Evolutionary conservation across 53 echinoderm and acorn worm genomes (phyloP), one percentile per base, ranked within the genome.

Genomic region (Zoroaster sp.): DNA sequence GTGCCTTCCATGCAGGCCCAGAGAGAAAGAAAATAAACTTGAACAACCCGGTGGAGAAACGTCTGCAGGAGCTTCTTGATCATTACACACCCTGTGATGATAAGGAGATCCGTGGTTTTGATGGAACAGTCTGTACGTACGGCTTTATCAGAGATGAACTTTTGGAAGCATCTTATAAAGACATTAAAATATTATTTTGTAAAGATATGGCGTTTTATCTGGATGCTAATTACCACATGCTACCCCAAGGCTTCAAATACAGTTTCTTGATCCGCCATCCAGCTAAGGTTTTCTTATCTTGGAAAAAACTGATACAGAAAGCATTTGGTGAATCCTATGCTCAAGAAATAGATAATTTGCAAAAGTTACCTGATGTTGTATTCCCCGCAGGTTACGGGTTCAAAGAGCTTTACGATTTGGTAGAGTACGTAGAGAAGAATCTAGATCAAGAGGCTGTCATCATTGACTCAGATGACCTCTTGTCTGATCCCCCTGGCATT

Each of bases 251-350:
- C 40, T 85, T 70, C 71, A 85, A 49, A 38, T 47, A 85, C 71
- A 85, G 70, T 14, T 85, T 85, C 55, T 33, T 85, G 31, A 83
- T 83, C 47, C 69, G 83, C 30, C 83, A 83, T 40, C 83, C 83
- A 11, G 69, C 69, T 1, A 69, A 70, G 49, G 85, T 85, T n/a
- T 69, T 70, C 69, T n/a, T 45, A 25, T 85, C 85, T 1, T 86
- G 86, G 86, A 86, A 41, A 35, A 86, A 70, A 31, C 21, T 31
- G 10, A 0, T 72, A 32, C 5, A 1, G 9, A 33, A 33, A 51
- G 68, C 35, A 35, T 1, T 72, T 2, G 72, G 72, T 35, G 72
- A 72, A 35, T 34, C 17, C 6, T 39, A 17, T n/a, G 39, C 6
- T 5, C 33, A 49, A 14, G 38, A 67, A 12, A 42, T 30, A 42